Conservation (phyloP, 1,140 invertebrate species). For the Macrocentrus cingulum region DNA sequence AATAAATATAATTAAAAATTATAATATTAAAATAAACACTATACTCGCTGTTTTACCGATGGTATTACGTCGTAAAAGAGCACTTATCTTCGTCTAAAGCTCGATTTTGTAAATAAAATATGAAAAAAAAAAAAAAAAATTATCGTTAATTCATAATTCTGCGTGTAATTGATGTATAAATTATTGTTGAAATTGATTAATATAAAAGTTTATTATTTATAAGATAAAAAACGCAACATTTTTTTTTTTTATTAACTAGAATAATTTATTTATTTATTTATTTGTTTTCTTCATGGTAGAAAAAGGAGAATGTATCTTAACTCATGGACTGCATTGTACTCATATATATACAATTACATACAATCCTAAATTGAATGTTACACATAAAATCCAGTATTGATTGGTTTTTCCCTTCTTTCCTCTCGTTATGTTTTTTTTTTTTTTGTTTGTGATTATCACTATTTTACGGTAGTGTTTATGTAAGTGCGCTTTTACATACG, state of each 20-base stretch:
- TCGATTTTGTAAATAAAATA: too few relatives aligned
- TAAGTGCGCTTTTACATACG: constrained; percentile 21
- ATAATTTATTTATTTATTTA: constrained; percentile 63
- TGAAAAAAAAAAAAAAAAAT: too few relatives aligned
- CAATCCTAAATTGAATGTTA: constrained; percentile 59
- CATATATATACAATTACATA: constrained; percentile 56
- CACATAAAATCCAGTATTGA: constrained; percentile 56
- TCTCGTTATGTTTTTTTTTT: constrained; percentile 33
- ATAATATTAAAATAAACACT: too few relatives aligned
- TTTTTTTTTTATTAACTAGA: constrained; percentile 61
- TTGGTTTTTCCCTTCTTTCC: constrained; percentile 46
- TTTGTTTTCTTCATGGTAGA: constrained; percentile 60
- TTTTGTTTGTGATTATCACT: constrained; percentile 24
- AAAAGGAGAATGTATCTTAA: constrained; percentile 63
- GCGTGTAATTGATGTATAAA: background rate
- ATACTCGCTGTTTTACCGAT: too few relatives aligned
- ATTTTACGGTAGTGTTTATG: constrained; percentile 24
- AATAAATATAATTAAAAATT: too few relatives aligned
- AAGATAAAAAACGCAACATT: constrained; percentile 34
- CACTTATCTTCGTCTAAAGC: too few relatives aligned
- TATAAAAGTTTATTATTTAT: background rate
- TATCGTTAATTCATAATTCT: too few relatives aligned
- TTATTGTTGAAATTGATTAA: background rate
- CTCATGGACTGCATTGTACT: constrained; percentile 57
- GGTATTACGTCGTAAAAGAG: too few relatives aligned